Percentiles rank a stretch among this genome's conserved stretches.
phyloP scores from a whole-genome alignment of 2,797 vertebrate species.

The Labeo calbasu region DNA sequence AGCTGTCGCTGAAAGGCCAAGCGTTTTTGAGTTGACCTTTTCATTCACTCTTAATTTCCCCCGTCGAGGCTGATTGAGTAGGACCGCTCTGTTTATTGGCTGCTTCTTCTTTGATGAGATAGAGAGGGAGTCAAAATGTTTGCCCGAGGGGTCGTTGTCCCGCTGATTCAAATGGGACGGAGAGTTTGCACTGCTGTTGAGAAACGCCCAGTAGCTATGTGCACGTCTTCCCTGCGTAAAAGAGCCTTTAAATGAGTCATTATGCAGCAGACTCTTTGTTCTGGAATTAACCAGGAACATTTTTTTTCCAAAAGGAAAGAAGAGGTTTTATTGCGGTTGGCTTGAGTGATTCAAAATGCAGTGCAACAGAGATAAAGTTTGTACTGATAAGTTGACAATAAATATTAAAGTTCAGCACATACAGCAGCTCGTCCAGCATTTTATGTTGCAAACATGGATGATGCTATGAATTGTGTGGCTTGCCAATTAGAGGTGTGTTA shows the following conservation, averaged over 20 bases:
- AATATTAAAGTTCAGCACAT: not conserved
- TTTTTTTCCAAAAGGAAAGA: not conserved
- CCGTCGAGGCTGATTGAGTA: conserved; percentile 28
- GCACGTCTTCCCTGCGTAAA: not conserved
- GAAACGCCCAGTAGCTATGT: not conserved
- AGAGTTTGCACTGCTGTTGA: conserved; percentile 1
- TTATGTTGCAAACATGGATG: not conserved
- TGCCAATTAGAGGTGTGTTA: not conserved
- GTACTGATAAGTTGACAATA: not conserved
- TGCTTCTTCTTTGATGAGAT: conserved; percentile 22
- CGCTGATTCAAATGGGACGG: not conserved
- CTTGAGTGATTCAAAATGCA: not conserved
- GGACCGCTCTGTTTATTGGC: conserved; percentile 36
- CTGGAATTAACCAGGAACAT: conserved; percentile 11
- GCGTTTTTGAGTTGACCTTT: conserved; percentile 43
- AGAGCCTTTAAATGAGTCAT: not conserved
- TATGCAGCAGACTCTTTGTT: conserved; percentile 11
- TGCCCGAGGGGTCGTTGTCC: conserved; percentile 29
- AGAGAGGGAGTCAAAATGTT: conserved; percentile 3
- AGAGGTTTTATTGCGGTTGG: not conserved
- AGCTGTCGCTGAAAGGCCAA: conserved; percentile 37
- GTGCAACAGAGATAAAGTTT: not conserved
- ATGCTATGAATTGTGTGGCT: not conserved
- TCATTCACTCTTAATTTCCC: conserved; percentile 31
- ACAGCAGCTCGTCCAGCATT: not conserved